phyloP scores from a whole-genome alignment of 1,140 invertebrate species.

The Aphaenogaster floridana region DNA sequence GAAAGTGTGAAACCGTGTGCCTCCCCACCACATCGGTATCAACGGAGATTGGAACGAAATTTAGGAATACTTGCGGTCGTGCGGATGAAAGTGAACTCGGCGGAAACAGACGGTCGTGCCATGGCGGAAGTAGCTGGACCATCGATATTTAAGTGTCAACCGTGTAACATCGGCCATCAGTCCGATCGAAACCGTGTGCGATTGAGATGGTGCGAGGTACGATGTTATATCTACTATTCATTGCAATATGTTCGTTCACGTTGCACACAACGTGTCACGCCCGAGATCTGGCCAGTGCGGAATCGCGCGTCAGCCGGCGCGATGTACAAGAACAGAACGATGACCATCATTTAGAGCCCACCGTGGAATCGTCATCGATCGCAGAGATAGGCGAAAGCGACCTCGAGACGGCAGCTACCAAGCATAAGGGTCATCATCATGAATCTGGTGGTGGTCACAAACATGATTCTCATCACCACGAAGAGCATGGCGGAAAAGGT shows the following conservation, averaged over 20 bases:
- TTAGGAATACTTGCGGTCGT: slow-evolving; percentile 64
- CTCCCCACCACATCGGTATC: background rate
- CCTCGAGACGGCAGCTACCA: slow-evolving; percentile 49
- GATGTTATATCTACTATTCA: background rate
- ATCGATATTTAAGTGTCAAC: slow-evolving; percentile 75
- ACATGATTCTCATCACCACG: slow-evolving; percentile 89
- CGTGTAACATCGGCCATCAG: slow-evolving; percentile 61
- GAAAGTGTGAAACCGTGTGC: slow-evolving; percentile 69
- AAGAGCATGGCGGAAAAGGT: slow-evolving; percentile 89
- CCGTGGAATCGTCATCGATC: background rate
- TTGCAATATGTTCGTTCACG: slow-evolving; percentile 45
- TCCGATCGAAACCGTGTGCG: slow-evolving; percentile 48
- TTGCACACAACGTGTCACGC: slow-evolving; percentile 50
- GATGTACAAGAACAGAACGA: background rate
- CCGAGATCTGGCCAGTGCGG: slow-evolving; percentile 33
- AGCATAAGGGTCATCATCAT: slow-evolving; percentile 37
- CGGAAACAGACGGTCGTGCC: slow-evolving; percentile 54
- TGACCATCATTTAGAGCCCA: background rate
- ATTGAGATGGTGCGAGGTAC: slow-evolving; percentile 64
- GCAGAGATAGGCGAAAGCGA: slow-evolving; percentile 13
- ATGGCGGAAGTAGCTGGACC: slow-evolving; percentile 59
- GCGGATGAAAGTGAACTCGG: slow-evolving; percentile 69
- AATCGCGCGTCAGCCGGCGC: slow-evolving; percentile 49
- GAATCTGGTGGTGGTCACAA: slow-evolving; percentile 87
- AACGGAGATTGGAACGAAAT: slow-evolving; percentile 57